Base-by-base conservation (phyloP, 2,888 invertebrate species). In the Palloptera scutellata region DNA sequence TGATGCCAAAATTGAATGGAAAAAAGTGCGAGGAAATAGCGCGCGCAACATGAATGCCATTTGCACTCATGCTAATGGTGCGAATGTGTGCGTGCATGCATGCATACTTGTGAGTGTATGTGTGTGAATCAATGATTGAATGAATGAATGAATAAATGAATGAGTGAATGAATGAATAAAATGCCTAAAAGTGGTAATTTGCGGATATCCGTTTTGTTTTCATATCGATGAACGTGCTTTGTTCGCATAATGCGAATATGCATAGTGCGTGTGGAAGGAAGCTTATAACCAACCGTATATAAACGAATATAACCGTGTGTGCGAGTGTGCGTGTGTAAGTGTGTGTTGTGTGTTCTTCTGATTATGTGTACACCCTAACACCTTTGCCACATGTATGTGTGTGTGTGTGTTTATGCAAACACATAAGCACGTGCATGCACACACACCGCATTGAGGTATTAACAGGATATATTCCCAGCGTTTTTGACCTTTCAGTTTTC, bases 101-200 rank as follows among this genome's bases (percentile, higher is more conserved):
- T 30, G 20, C 40, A 30, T 55, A 11, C 1, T n/a, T 55, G 19
- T 40, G 40, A 20, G 30, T 19, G 19, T 20, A 13, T 19, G 13
- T 20, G 30, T 20, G 30, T 54, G 3, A 9, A 8, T 20, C 17
- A 17, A 54, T 30, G 30, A 30, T 9, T 54, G 54, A n/a, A n/a
- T n/a, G n/a, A n/a, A n/a, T n/a, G n/a, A 17, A 54, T 30, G 51
- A n/a, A 48, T 19, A 40, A 64, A 48, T 41, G 58, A 64, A 58
- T 59, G 59, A 13, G 5, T 52, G 58, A 41, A 43, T 51, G 59
- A 61, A 51, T 66, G 51, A 66, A 59, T 61, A 54, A 73, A 73
- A 74, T 67, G 72, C 69, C 73, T 70, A 71, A 70, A 68, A 66
- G 73, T 70, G 70, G 70, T 72, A 72, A 73, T 75, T 73, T 73